phyloP scores from a whole-genome alignment of 2,797 vertebrate species.

The Urosaurus nigricauda region DNA sequence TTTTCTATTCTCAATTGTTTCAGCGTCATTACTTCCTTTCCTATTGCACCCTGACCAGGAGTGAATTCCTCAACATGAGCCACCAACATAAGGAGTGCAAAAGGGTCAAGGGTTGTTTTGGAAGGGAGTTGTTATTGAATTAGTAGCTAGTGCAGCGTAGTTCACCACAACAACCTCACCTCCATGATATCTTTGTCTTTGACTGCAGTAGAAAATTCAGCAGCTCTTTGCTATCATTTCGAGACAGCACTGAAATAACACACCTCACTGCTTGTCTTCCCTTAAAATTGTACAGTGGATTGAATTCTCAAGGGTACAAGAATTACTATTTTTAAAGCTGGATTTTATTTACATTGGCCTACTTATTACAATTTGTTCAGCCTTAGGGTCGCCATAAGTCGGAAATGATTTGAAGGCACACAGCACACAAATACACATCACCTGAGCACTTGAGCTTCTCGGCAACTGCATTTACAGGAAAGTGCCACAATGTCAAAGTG shows the following conservation, averaged over 20 bases:
- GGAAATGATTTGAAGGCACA: no score
- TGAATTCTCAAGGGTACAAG: neutral
- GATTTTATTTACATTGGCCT: conserved; percentile 4
- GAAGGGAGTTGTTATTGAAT: conserved; percentile 63
- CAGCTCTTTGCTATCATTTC: neutral
- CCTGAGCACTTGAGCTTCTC: neutral
- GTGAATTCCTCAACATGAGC: neutral
- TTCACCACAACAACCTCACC: conserved; percentile 9
- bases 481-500: neutral
- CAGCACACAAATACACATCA: no score
- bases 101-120: conserved; percentile 49
- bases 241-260: neutral
- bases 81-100: conserved; percentile 48
- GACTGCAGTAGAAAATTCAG: neutral
- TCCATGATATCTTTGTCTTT: conserved; percentile 24
- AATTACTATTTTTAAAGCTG: no score
- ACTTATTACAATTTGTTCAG: neutral
- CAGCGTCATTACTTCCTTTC: conserved; percentile 71
- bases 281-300: neutral
- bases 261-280: neutral
- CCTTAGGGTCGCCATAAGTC: no score
- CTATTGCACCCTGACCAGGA: conserved; percentile 52
- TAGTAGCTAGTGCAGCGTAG: conserved; percentile 39
- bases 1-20: conserved; percentile 54
- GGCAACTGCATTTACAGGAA: neutral